phyloP scores from a whole-genome alignment of 2,797 vertebrate genomes.

The Lepus townsendii region DNA sequence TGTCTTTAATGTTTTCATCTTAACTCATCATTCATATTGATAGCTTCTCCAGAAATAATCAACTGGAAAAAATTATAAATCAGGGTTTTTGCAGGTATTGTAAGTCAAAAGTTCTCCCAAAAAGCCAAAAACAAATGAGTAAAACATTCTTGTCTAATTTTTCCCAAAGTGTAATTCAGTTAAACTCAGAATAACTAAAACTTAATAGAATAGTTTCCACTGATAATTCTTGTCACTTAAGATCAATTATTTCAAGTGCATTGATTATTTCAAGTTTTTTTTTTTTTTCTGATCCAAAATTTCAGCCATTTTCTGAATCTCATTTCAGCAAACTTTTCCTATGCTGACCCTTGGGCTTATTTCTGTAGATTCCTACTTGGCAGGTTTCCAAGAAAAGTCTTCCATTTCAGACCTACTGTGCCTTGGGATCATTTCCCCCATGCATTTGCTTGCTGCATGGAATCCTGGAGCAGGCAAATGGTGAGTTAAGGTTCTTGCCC shows the following conservation, averaged over 20 bases:
- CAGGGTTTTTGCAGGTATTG: background rate
- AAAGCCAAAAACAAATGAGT: background rate
- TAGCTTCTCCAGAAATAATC: background rate
- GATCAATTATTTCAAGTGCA: background rate
- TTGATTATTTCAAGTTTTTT: background rate
- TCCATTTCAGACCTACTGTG: background rate
- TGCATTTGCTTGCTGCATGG: background rate
- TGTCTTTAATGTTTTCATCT: background rate
- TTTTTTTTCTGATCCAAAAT: background rate
- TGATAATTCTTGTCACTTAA: constrained; percentile 13
- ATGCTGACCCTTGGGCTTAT: background rate
- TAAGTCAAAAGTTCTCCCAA: background rate
- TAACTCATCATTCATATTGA: constrained; percentile 15
- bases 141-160: background rate
- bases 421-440: background rate
- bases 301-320: background rate
- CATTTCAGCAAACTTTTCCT: background rate
- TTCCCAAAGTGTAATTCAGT: background rate
- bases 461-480: background rate
- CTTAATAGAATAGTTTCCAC: background rate
- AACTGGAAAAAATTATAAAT: background rate
- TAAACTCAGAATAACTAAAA: constrained; percentile 48
- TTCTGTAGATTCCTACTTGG: constrained; percentile 8
- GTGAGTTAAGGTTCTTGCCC: background rate
- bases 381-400: background rate